phyloP scores from a whole-genome alignment of 2,797 vertebrate species.

The Diglossa cyanea region DNA sequence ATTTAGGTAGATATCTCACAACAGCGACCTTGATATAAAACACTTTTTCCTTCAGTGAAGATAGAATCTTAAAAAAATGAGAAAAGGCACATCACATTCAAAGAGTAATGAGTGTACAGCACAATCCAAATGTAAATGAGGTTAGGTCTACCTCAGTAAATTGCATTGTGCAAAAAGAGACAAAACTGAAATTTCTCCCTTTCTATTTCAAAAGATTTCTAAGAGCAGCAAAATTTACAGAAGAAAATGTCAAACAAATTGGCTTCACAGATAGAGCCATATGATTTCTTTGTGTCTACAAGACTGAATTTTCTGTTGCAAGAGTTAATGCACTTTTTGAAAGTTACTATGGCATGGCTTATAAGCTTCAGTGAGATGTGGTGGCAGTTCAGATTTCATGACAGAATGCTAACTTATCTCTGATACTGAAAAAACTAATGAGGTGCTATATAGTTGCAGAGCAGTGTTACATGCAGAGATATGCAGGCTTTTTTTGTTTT shows the following conservation, averaged over 20 bases:
- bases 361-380: neutral
- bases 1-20: neutral
- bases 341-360: neutral
- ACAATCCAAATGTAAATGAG: neutral
- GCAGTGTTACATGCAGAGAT: neutral
- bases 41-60: neutral
- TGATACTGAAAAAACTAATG: constrained; percentile 52
- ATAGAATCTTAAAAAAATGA: neutral
- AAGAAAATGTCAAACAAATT: constrained; percentile 30
- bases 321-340: constrained; percentile 3
- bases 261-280: neutral
- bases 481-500: neutral
- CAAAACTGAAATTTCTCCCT: neutral
- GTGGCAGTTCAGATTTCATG: constrained; percentile 18
- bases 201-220: neutral
- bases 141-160: neutral
- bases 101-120: constrained; percentile 18
- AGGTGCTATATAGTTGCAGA: constrained; percentile 41
- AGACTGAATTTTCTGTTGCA: neutral
- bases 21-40: neutral
- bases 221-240: neutral
- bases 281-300: neutral
- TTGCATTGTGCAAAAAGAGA: neutral
- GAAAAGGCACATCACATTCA: constrained; percentile 14
- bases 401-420: constrained; percentile 49